Evolutionary conservation across 2,113 vertebrate genomes (phyloP), one percentile per base, ranked within the genome.

Genomic region (Hystrix cristata): DNA sequence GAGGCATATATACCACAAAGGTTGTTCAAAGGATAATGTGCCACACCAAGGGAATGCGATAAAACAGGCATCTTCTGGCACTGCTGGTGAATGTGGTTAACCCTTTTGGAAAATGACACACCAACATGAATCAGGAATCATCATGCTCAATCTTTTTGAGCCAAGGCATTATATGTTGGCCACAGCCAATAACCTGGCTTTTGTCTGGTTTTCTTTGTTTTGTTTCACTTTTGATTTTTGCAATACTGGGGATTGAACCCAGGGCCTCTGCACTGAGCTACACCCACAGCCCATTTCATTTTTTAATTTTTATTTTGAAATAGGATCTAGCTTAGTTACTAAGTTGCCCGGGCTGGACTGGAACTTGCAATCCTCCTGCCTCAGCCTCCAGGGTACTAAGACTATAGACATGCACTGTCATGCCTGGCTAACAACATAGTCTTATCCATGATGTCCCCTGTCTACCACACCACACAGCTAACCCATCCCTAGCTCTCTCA

Each of bases 11-110:
- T 25, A 31, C 53, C 10, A 12, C 0, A 55, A 78, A 84, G 92
- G 62, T n/a, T 87, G 69, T 82, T 64, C 91, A 1, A 12, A 87
- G 85, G 83, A 69, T 21, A 60, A 21, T 16, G 69, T 69, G 86
- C 55, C 11, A 0, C 16, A 67, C 34, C 38, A 0, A 59, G 34
- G n/a, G 67, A 23, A 31, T 34, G 38, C 0, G 1, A 43, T 38
- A 74, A 59, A 82, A 69, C 0, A 31, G 62, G 69, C 8, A 29
- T 23, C 67, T 80, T 48, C 51, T 80, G 0, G 0, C 51, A 90
- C n/a, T 59, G 18, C 19, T 14, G 38, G 69, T 16, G 46, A 15
- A 11, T 25, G 9, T 0, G 2, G 43, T 6, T 16, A 53, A 60
- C 21, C 3, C 79, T 78, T 31, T 1, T 27, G 90, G 43, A 78